Conservation (phyloP, 2,797 vertebrate species). For the Galago senegalensis region DNA sequence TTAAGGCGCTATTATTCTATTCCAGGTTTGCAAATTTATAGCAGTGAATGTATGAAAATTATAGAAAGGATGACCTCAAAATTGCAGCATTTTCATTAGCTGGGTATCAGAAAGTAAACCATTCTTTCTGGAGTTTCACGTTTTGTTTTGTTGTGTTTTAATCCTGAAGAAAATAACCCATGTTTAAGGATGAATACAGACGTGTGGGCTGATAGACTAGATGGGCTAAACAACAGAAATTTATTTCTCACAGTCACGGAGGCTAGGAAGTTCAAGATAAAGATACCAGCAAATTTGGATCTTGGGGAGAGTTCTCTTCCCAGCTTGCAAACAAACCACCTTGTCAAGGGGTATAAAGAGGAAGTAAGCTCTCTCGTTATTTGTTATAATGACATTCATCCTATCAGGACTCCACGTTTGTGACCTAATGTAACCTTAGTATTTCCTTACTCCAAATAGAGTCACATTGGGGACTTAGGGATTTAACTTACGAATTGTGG, state of each 20-base stretch:
- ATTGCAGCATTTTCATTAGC: neutral
- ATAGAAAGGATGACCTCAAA: neutral
- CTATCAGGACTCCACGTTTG: neutral
- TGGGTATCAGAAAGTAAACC: neutral
- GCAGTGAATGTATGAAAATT: neutral
- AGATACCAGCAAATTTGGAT: neutral
- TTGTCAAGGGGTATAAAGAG: neutral
- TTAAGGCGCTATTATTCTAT: neutral
- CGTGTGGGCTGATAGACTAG: neutral
- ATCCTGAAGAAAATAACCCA: neutral
- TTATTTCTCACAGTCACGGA: neutral
- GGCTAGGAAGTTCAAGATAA: neutral
- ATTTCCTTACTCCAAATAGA: neutral
- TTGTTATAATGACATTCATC: neutral
- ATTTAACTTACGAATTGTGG: neutral
- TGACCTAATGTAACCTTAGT: neutral
- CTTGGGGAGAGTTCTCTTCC: neutral
- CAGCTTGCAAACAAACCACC: neutral
- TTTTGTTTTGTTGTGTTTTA: conserved; percentile 30
- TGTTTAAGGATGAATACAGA: neutral
- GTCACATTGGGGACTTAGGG: neutral
- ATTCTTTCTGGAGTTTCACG: conserved; percentile 14
- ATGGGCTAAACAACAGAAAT: neutral
- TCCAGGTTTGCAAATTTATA: neutral
- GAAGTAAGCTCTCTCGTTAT: neutral